These are phyloP conservation scores for Dasysyrphus albostriatus DNA, from an alignment of 2,888 invertebrate species.

Conservation along the genomic window DNA sequence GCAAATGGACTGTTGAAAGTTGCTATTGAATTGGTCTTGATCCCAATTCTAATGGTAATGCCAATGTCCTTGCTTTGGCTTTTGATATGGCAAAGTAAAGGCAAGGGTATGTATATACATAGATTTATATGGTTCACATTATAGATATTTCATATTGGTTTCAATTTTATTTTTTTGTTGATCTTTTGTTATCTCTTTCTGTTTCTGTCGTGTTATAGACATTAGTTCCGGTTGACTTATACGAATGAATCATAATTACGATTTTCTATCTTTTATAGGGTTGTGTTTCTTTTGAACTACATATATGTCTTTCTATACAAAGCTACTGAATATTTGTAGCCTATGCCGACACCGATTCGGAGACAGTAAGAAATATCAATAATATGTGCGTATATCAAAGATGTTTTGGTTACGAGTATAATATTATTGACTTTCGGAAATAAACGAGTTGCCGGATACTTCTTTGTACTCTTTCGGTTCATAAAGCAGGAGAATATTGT, in stretches of 20 bases:
- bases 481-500: constrained; percentile 17
- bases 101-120: neutral
- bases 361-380: constrained; percentile 2
- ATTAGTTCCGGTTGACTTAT: constrained; percentile 68
- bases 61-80: constrained; percentile 43
- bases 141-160: constrained; percentile 48
- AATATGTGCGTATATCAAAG: neutral
- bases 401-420: constrained; percentile 5
- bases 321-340: neutral
- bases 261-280: neutral
- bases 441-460: neutral
- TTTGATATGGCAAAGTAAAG: neutral
- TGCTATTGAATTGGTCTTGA: constrained; percentile 68
- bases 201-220: constrained; percentile 35
- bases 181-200: constrained; percentile 9
- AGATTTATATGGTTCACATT: constrained; percentile 14
- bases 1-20: constrained; percentile 73
- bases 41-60: constrained; percentile 69
- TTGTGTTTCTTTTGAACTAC: neutral
- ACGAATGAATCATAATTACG: constrained; percentile 63
- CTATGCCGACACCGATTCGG: neutral
- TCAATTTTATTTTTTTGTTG: constrained; percentile 36
- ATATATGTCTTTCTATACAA: neutral
- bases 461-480: constrained; percentile 11
- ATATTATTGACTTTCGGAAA: constrained; percentile 29